phyloP scores from a whole-genome alignment of 2,113 vertebrate species.

The Otis tarda region DNA sequence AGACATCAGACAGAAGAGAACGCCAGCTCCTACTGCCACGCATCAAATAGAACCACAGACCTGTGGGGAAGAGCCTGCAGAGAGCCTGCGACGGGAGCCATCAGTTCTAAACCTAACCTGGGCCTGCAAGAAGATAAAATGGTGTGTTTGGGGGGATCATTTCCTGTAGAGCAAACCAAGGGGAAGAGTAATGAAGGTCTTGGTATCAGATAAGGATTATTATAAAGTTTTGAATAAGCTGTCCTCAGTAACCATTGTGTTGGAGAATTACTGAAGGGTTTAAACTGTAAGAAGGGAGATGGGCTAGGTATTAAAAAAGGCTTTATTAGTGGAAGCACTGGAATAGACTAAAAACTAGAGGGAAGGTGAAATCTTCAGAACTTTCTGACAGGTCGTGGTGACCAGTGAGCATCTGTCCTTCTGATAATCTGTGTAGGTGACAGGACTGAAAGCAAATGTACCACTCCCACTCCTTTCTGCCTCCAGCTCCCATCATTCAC shows the following conservation, averaged over 20 bases:
- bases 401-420: not conserved
- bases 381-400: not conserved
- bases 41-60: not conserved
- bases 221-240: not conserved
- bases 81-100: fast-evolving
- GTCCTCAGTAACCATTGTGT: not conserved
- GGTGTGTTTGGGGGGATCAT: fast-evolving
- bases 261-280: not conserved
- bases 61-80: not conserved
- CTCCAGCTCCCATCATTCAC: not conserved
- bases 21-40: not conserved
- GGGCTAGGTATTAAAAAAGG: not conserved
- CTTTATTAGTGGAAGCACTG: not conserved
- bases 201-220: not conserved
- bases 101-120: not conserved
- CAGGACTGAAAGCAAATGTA: not conserved
- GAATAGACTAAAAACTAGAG: not conserved
- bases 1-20: not conserved
- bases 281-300: not conserved
- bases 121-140: not conserved
- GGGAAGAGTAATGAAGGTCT: not conserved
- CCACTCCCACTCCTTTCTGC: not conserved
- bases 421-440: not conserved
- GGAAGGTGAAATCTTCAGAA: not conserved
- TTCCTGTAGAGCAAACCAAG: not conserved